phyloP scores from a whole-genome alignment of 2,113 vertebrate species.

The Laticauda laticaudata region DNA sequence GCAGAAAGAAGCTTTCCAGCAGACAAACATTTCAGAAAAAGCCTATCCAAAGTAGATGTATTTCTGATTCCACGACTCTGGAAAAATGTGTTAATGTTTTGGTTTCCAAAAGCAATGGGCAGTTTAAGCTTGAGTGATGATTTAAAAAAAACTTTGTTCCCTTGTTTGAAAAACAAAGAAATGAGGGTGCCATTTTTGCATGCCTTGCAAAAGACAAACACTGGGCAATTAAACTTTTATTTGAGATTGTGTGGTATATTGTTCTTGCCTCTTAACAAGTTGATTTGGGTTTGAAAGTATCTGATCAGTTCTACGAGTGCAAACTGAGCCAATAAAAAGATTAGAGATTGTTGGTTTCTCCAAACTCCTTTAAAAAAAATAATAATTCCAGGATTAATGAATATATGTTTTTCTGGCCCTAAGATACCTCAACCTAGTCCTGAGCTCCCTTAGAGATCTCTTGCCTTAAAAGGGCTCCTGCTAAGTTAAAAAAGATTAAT shows the following conservation, averaged over 20 bases:
- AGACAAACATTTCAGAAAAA: no score
- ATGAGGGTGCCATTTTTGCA: background rate
- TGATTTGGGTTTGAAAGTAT: background rate
- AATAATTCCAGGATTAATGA: background rate
- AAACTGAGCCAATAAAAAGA: background rate
- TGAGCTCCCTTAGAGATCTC: background rate
- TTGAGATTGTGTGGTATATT: background rate
- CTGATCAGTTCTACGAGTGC: no score
- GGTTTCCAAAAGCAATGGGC: background rate
- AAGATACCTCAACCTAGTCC: background rate
- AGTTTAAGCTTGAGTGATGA: background rate
- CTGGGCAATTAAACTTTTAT: background rate
- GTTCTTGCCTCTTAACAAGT: background rate
- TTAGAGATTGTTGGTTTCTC: background rate
- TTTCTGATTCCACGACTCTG: background rate
- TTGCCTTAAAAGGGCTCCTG: background rate
- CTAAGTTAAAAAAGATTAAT: background rate
- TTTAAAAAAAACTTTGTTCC: background rate
- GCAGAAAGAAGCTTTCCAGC: no score
- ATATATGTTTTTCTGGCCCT: background rate
- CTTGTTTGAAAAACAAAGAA: background rate
- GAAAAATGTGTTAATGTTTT: background rate
- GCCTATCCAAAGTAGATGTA: background rate
- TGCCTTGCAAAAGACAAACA: background rate
- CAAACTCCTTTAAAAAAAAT: background rate